A percentile compares a stretch with the other conserved stretches of the same genome.
Conservation (phyloP, 2,888 invertebrate species). For the Melanophora roralis region DNA sequence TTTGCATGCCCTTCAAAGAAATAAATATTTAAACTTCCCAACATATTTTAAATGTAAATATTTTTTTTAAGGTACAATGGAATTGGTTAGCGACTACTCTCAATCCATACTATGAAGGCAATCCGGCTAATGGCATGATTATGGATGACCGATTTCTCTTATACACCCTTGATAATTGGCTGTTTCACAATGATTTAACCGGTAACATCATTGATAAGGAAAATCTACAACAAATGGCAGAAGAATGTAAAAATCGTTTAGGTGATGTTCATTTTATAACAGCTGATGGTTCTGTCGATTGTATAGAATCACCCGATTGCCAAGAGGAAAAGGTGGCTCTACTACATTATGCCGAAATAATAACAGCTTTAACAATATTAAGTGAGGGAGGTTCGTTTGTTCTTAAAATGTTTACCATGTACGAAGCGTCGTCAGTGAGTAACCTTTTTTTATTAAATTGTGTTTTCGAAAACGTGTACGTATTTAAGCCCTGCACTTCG, state of each 20-base stretch:
- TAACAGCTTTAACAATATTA: conserved; percentile 86
- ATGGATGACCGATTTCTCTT: conserved; percentile 88
- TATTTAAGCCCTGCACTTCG: conserved; percentile 94
- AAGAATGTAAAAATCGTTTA: conserved; percentile 75
- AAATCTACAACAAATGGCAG: conserved; percentile 83
- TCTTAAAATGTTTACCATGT: conserved; percentile 93
- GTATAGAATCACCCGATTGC: conserved; percentile 88
- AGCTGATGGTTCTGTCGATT: conserved; percentile 96
- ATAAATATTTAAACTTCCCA: too few species aligned
- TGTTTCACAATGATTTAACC: conserved; percentile 90
- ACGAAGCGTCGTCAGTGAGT: conserved; percentile 88
- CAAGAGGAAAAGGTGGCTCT: conserved; percentile 89
- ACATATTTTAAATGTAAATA: too few species aligned
- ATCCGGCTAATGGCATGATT: conserved; percentile 83
- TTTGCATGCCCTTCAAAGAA: too few species aligned
- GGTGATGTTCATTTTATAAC: conserved; percentile 85
- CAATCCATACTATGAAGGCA: conserved; percentile 95
- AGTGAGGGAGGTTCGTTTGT: conserved; percentile 86
- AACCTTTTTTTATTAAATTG: conserved; percentile 88
- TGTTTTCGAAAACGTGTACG: conserved; percentile 84
- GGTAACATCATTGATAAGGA: conserved; percentile 87
- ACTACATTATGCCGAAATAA: conserved; percentile 89
- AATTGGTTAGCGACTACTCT: conserved; percentile 91
- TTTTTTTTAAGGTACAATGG: conserved; percentile 81
- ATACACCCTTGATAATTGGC: conserved; percentile 88